phyloP scores from a whole-genome alignment of 30 jellyfish, hydroid and myxozoan genomes.

The Aurelia sp. region DNA sequence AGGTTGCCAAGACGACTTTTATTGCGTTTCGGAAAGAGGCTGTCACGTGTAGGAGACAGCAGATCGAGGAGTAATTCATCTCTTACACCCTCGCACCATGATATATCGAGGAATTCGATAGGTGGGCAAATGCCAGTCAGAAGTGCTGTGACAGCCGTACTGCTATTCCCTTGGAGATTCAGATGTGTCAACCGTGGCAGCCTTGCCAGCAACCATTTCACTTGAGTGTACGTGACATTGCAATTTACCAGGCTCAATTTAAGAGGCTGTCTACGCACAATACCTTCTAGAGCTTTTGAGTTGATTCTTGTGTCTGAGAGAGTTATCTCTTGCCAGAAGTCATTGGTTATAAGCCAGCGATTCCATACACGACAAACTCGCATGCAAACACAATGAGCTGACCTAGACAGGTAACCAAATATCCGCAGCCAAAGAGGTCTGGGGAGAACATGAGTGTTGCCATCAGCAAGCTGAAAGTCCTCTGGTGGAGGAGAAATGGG shows the following conservation, averaged over 20 bases:
- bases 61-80: conserved; percentile 68
- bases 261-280: conserved; percentile 91
- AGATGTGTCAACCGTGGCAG: conserved; percentile 72
- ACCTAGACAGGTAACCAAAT: conserved; percentile 59
- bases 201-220: conserved; percentile 81
- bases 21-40: conserved; percentile 21
- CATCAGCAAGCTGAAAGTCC: conserved; percentile 43
- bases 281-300: conserved; percentile 69
- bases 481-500: conserved; percentile 67
- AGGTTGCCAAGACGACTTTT: conserved; percentile 62
- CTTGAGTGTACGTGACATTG: conserved; percentile 63
- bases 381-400: conserved; percentile 80
- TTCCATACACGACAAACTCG: conserved; percentile 96
- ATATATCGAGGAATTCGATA: conserved; percentile 52
- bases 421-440: conserved; percentile 76
- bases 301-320: conserved; percentile 48
- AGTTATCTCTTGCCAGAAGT: conserved; percentile 60
- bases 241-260: conserved; percentile 61
- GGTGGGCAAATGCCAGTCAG: conserved; percentile 65
- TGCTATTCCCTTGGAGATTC: conserved; percentile 68
- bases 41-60: conserved; percentile 52
- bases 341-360: conserved; percentile 77
- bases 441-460: conserved; percentile 26
- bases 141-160: conserved; percentile 80
- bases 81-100: conserved; percentile 87